Evolutionary conservation across 2,888 invertebrate genomes (phyloP).

Genomic region (Homarus gammarus): DNA sequence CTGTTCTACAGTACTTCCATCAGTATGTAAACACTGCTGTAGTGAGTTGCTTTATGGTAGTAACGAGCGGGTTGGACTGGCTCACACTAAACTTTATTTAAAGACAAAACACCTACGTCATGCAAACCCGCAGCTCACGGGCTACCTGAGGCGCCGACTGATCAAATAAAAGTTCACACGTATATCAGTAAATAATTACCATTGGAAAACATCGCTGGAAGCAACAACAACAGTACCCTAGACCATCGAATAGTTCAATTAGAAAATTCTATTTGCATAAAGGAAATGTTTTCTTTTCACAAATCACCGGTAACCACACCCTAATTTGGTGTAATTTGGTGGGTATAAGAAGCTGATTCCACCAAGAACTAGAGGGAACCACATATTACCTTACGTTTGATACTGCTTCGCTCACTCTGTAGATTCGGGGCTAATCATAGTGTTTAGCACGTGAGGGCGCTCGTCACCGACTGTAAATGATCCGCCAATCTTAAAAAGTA

Average conservation of each 20-base stretch:
- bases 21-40: too few species aligned
- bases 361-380: not conserved
- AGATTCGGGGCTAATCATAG: too few species aligned
- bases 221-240: not conserved
- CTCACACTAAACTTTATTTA: too few species aligned
- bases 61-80: too few species aligned
- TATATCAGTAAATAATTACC: not conserved
- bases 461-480: not conserved
- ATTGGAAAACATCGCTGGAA: not conserved
- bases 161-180: not conserved
- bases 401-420: too few species aligned
- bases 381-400: not conserved
- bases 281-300: not conserved
- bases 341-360: not conserved
- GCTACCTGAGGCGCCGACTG: not conserved
- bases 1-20: too few species aligned
- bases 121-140: too few species aligned
- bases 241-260: not conserved
- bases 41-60: too few species aligned
- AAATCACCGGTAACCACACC: not conserved
- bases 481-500: not conserved
- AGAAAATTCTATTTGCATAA: not conserved
- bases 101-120: too few species aligned
- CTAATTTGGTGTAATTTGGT: not conserved
- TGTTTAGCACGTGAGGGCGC: not conserved